Evolutionary conservation across 2,888 invertebrate genomes (phyloP).

Genomic region (Ariolimax columbianus): DNA sequence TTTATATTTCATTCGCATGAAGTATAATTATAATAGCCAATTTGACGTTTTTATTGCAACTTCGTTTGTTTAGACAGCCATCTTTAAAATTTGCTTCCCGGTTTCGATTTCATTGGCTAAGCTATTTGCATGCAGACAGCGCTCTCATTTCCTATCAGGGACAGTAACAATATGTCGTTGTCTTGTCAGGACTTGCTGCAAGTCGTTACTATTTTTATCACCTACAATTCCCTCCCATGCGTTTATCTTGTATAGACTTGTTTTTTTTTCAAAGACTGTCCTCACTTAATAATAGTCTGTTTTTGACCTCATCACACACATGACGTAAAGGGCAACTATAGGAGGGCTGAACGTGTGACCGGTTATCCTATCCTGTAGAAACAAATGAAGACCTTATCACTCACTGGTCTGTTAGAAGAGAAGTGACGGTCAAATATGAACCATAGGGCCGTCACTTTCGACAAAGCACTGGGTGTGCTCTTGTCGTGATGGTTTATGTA

Average conservation of each 20-base stretch:
- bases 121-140: slow-evolving; percentile 24
- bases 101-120: slow-evolving; percentile 65
- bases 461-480: no score
- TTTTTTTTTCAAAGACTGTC: neutral
- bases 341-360: no score
- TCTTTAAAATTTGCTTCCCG: slow-evolving; percentile 65
- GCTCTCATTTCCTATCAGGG: slow-evolving; percentile 23
- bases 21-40: slow-evolving; percentile 1
- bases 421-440: no score
- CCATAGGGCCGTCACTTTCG: no score
- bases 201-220: neutral
- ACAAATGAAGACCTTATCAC: no score
- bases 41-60: neutral
- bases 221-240: neutral
- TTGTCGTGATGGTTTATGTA: no score
- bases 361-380: no score
- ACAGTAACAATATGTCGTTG: neutral
- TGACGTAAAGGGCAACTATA: no score
- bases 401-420: no score
- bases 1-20: slow-evolving; percentile 58
- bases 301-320: no score
- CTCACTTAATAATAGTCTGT: no score
- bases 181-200: neutral
- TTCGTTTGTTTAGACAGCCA: slow-evolving; percentile 57
- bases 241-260: neutral